Evolutionary conservation across 2,113 vertebrate genomes (phyloP).

Genomic region (Stomatorhinus ivindoensis): DNA sequence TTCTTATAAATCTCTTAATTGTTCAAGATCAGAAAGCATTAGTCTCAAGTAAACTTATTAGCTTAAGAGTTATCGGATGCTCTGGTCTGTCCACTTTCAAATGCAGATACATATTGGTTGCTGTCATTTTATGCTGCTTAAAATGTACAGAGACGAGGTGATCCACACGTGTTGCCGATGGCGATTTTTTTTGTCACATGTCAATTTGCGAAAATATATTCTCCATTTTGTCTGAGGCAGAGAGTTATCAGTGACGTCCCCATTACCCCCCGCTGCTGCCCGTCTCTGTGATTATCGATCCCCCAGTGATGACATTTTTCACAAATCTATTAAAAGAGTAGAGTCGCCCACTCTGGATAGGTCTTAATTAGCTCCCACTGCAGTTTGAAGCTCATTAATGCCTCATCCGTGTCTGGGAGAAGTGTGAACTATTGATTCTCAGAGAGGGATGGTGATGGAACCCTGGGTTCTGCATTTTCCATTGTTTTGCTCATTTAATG

Average conservation of each 20-base stretch:
- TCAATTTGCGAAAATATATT: not conserved
- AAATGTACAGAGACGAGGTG: not conserved
- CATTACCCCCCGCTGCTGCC: not conserved
- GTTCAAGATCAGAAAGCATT: not conserved
- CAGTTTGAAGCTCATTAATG: conserved; percentile 29
- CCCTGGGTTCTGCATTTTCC: not conserved
- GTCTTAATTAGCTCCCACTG: conserved; percentile 29
- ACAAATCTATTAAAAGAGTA: conserved; percentile 26
- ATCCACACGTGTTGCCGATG: not conserved
- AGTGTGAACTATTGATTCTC: conserved; percentile 16
- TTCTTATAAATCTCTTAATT: not conserved
- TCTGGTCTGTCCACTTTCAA: not conserved
- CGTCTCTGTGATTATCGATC: conserved; percentile 19
- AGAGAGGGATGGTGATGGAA: not conserved
- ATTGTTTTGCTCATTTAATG: conserved; percentile 7
- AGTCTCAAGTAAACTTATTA: not conserved
- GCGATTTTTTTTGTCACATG: not conserved
- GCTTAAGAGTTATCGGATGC: not conserved
- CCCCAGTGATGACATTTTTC: conserved; percentile 13
- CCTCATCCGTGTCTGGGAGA: conserved; percentile 11
- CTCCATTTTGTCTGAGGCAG: not conserved
- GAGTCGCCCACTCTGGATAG: conserved; percentile 11
- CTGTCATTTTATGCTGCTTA: not conserved
- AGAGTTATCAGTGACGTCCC: not conserved
- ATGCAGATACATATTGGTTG: too few relatives aligned